These are phyloP conservation scores for Noctua fimbriata DNA, from an alignment of 2,888 invertebrate genomes.

Conservation along the genomic window DNA sequence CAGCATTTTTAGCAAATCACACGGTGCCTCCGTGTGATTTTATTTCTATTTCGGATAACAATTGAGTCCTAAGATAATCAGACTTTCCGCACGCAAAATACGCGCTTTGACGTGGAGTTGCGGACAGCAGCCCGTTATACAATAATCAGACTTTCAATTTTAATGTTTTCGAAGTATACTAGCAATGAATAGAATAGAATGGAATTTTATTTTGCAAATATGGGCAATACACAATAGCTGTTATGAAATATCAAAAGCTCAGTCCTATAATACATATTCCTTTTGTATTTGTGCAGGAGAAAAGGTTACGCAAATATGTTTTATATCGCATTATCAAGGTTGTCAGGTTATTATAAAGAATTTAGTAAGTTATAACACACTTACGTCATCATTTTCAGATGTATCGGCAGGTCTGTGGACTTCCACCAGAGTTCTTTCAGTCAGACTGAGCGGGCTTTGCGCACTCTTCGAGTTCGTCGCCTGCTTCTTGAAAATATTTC, in stretches of 20 bases:
- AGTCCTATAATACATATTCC: not conserved
- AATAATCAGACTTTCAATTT: not conserved
- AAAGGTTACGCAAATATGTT: not conserved
- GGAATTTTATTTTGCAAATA: too few species aligned
- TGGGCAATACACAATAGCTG: too few species aligned
- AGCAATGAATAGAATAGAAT: not conserved
- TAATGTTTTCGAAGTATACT: not conserved
- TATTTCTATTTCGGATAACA: not conserved
- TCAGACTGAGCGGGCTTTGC: constrained; percentile 84
- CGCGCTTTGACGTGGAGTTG: too few species aligned
- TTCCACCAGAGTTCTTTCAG: constrained; percentile 83
- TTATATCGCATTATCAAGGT: not conserved
- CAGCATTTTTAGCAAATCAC: not conserved
- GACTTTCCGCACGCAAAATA: too few species aligned
- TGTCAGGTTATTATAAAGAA: not conserved
- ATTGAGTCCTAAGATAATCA: not conserved
- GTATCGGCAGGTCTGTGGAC: constrained; percentile 74
- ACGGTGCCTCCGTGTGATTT: not conserved
- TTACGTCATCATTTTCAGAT: constrained; percentile 82
- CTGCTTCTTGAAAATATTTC: constrained; percentile 90
- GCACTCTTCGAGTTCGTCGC: constrained; percentile 76
- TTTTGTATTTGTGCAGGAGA: not conserved
- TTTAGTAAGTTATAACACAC: constrained; percentile 61
- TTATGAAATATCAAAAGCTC: too few species aligned
- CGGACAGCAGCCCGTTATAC: too few species aligned